These are phyloP conservation scores for Argyrosomus regius DNA, from an alignment of 2,797 vertebrate genomes.

Conservation along the genomic window DNA sequence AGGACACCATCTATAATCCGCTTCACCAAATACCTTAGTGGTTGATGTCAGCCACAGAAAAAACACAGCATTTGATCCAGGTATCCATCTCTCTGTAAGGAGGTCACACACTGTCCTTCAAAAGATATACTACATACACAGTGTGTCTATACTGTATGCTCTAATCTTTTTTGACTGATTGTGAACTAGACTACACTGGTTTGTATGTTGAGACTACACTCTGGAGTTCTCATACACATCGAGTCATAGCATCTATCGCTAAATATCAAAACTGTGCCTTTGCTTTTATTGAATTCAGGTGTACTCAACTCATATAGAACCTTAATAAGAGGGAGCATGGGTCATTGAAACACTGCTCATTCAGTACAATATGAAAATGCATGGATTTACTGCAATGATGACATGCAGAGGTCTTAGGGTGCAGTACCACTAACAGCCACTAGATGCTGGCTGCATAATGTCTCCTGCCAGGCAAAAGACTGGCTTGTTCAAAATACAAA, in stretches of 20 bases:
- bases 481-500: not conserved
- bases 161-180: too few species aligned
- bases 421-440: too few species aligned
- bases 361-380: not conserved
- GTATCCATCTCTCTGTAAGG: not conserved
- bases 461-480: not conserved
- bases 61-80: not conserved
- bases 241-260: too few species aligned
- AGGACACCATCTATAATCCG: not conserved
- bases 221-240: too few species aligned
- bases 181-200: too few species aligned
- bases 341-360: not conserved
- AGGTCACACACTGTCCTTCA: not conserved
- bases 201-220: too few species aligned
- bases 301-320: too few species aligned
- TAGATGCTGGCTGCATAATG: not conserved
- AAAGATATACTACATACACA: not conserved
- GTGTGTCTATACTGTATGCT: too few species aligned
- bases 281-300: too few species aligned
- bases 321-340: not conserved
- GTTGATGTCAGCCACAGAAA: not conserved
- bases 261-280: too few species aligned
- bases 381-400: not conserved
- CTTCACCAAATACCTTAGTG: not conserved
- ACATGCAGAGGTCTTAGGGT: too few species aligned